phyloP scores from a whole-genome alignment of 2,797 vertebrate species.

The Erithacus rubecula region DNA sequence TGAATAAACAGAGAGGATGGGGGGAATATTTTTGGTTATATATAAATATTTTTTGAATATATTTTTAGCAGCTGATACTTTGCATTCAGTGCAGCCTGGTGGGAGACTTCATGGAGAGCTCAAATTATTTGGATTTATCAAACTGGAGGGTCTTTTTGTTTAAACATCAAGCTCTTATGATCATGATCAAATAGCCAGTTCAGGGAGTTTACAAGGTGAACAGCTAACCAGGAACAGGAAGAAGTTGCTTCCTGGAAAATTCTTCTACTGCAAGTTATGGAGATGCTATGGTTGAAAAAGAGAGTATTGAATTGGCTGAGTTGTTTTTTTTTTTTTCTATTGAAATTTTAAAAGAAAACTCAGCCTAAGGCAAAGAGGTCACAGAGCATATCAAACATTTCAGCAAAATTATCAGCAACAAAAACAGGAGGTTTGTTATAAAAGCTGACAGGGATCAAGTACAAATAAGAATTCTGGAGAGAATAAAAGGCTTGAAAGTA shows the following conservation, averaged over 20 bases:
- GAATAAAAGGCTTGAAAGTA: neutral
- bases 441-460: neutral
- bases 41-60: no score
- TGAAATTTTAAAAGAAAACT: neutral
- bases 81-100: neutral
- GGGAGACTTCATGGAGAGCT: neutral
- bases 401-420: neutral
- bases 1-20: neutral
- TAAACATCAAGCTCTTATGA: neutral
- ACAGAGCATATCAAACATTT: neutral
- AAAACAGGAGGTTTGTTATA: neutral
- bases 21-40: neutral
- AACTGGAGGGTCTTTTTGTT: rapidly evolving
- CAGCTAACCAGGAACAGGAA: neutral
- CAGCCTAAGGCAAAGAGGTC: neutral
- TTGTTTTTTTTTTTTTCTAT: rapidly evolving
- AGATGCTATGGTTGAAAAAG: neutral
- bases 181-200: neutral
- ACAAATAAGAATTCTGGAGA: neutral
- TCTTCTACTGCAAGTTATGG: neutral
- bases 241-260: neutral
- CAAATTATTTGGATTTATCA: neutral
- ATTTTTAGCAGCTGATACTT: neutral
- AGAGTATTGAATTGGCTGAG: neutral
- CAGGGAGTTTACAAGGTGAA: neutral